These are phyloP conservation scores for Pachyrhynchus sulphureomaculatus DNA, from an alignment of 1,140 invertebrate genomes.

Conservation along the genomic window DNA sequence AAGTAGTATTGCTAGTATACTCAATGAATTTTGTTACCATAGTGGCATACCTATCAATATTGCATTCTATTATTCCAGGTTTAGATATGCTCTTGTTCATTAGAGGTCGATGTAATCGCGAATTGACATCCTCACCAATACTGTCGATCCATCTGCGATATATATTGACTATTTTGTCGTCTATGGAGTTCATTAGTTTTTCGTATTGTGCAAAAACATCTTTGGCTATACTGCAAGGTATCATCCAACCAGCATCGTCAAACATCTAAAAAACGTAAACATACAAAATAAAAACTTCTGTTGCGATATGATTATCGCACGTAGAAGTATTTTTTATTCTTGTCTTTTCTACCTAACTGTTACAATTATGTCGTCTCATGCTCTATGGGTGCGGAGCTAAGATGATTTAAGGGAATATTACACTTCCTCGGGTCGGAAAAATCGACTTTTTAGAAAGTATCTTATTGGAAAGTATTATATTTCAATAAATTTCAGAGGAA, in stretches of 20 bases:
- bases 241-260: conserved; percentile 70
- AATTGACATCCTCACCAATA: conserved; percentile 60
- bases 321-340: no score
- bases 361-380: no score
- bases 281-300: neutral
- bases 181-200: conserved; percentile 63
- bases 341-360: no score
- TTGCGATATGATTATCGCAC: no score
- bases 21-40: no score
- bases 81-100: conserved; percentile 66
- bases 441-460: no score
- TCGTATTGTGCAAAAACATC: conserved; percentile 69
- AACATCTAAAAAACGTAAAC: conserved; percentile 55
- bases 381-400: no score
- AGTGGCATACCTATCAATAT: conserved; percentile 75
- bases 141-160: conserved; percentile 65
- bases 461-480: no score
- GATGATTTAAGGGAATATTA: no score
- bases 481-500: no score
- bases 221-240: conserved; percentile 66
- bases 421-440: no score
- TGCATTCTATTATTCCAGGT: conserved; percentile 71
- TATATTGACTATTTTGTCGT: conserved; percentile 63
- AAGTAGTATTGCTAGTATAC: no score
- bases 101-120: conserved; percentile 67